Evolutionary conservation across 1,140 invertebrate species (phyloP).

Genomic region (Camponotus pennsylvanicus): DNA sequence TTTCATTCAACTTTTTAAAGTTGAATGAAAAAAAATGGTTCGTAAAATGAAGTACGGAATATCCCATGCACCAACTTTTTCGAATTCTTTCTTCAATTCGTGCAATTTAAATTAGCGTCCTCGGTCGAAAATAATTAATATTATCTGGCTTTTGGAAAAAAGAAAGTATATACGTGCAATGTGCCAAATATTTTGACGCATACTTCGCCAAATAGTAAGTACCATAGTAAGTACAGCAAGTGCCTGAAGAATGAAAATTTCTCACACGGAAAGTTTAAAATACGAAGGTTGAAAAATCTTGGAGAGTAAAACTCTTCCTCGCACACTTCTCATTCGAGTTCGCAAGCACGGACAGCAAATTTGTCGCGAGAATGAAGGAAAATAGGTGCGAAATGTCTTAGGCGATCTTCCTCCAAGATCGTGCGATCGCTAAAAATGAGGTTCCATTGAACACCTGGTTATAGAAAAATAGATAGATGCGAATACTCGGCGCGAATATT

Average conservation of each 20-base stretch:
- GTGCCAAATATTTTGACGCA: conserved; percentile 31
- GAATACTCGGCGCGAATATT: conserved; percentile 16
- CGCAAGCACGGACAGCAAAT: conserved; percentile 46
- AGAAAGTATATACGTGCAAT: conserved; percentile 12
- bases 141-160: not conserved
- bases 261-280: conserved; percentile 32
- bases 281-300: conserved; percentile 35
- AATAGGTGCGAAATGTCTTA: conserved; percentile 22
- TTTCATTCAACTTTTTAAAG: not conserved
- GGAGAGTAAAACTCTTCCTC: conserved; percentile 1
- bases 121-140: not conserved
- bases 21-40: not conserved
- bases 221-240: conserved; percentile 7
- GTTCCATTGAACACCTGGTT: conserved; percentile 20
- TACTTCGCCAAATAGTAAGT: not conserved
- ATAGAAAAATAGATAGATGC: conserved; percentile 40
- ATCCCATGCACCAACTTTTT: not conserved
- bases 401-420: conserved; percentile 36
- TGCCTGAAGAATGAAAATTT: conserved; percentile 21
- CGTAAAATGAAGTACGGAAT: conserved; percentile 18
- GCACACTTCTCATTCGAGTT: conserved; percentile 37
- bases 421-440: conserved; percentile 41
- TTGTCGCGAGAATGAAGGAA: conserved; percentile 38
- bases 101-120: conserved; percentile 2
- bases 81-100: not conserved